Evolutionary conservation across 2,888 invertebrate species (phyloP), one percentile per base, ranked within the genome.

Genomic region (Pollenia labialis): DNA sequence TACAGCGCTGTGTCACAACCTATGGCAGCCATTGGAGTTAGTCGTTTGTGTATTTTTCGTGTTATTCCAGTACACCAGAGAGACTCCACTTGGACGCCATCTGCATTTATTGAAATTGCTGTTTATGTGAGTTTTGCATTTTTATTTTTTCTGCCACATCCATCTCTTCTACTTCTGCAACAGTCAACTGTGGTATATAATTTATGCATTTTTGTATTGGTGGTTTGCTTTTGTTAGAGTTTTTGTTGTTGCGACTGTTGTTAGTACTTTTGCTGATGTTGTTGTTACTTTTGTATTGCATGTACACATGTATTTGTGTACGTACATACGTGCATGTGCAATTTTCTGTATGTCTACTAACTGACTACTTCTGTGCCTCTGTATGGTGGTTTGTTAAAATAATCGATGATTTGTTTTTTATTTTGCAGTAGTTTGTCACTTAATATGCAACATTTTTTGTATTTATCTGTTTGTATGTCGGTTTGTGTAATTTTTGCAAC

Each of bases 341-440:
- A 87, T 85, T 88, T 81, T 85, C 85, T 85, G 81, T 86, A 76
- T 72, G 83, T 72, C 75, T 79, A 50, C 10, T 16, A 54, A 32
- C 42, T 56, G 50, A 32, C 42, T 69, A 54, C 66, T 18, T 71
- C 54, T 71, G 44, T 69, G 16, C 50, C 42, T 77, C 68, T 71
- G 79, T 81, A 68, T 77, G 46, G 50, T 72, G 52, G 81, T 77
- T 85, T 83, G 74, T 79, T 79, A 69, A 86, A 87, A 87, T 87
- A 85, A 84, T 83, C 85, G 84, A 86, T 76, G 81, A 85, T 87
- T 85, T 82, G 79, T 86, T 82, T 87, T 86, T 87, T 87, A 85
- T 87, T 81, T 87, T 82, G 87, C 87, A 87, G 85, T 87, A 85
- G 87, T 85, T 87, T 87, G 87, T 87, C 87, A 87, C 87, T 87